Conservation (phyloP, 2,888 invertebrate genomes). For the Vanessa cardui region DNA sequence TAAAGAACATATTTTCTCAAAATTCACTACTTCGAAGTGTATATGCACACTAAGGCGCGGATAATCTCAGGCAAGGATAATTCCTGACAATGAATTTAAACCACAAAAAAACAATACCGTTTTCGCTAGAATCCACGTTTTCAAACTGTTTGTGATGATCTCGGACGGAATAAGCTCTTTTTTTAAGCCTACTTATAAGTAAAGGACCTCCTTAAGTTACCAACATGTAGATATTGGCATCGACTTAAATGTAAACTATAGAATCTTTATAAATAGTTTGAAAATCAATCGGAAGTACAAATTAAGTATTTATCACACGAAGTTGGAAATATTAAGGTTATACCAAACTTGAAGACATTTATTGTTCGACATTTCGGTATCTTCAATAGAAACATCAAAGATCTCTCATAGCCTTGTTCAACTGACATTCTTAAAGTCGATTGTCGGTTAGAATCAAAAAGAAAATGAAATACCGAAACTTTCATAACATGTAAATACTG, state of each 20-base stretch:
- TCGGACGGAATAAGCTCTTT: conserved; percentile 54
- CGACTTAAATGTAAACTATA: neutral
- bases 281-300: conserved; percentile 26
- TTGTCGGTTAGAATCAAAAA: neutral
- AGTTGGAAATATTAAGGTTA: conserved; percentile 32
- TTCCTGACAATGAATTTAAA: conserved; percentile 28
- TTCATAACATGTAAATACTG: conserved; percentile 1
- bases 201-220: conserved; percentile 15
- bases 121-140: conserved; percentile 44
- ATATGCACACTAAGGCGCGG: conserved; percentile 28
- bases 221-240: neutral
- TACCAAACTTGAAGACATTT: conserved; percentile 19
- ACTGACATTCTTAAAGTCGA: neutral
- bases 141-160: conserved; percentile 39
- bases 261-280: too few relatives aligned
- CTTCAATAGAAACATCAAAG: conserved; percentile 16
- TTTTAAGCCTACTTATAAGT: conserved; percentile 34
- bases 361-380: conserved; percentile 18
- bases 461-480: conserved; percentile 2
- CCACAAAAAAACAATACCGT: conserved; percentile 51
- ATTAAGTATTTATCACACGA: conserved; percentile 19
- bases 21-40: conserved; percentile 13
- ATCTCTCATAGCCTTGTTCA: neutral
- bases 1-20: conserved; percentile 23
- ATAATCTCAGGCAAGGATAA: conserved; percentile 30